Conservation (phyloP, 30 jellyfish, hydroid and myxozoan species). For the Cassiopea andromeda region DNA sequence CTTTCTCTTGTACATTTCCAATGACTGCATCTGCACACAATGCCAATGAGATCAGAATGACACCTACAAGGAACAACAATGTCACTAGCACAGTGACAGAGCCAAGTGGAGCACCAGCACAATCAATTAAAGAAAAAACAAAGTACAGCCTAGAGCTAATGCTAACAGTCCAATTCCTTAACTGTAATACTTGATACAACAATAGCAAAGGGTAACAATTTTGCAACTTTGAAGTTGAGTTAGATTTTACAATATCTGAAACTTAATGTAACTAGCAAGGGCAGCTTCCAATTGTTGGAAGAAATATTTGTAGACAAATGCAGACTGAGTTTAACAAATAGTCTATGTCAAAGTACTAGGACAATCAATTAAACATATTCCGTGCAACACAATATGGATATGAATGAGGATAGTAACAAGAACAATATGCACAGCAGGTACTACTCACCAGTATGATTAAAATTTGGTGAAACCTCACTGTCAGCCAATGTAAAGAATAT, state of each 20-base stretch:
- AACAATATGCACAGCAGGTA: background rate
- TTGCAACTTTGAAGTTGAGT: no score
- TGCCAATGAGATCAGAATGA: conserved; percentile 74
- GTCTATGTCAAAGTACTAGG: no score
- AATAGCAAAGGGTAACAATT: no score
- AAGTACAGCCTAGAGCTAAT: no score
- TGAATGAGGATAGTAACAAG: background rate
- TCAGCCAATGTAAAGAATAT: conserved; percentile 87
- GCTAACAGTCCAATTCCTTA: no score
- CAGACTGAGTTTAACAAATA: no score
- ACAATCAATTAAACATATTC: background rate
- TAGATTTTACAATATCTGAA: no score
- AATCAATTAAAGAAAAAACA: no score
- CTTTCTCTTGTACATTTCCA: conserved; percentile 95
- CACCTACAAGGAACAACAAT: conserved; percentile 55
- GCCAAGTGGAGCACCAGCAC: background rate
- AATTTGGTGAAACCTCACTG: conserved; percentile 85
- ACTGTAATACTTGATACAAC: no score
- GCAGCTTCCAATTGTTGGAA: no score
- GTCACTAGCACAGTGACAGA: background rate
- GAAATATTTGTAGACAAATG: no score
- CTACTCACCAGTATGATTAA: conserved; percentile 77
- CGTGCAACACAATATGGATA: background rate
- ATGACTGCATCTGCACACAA: conserved; percentile 96
- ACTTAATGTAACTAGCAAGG: no score